Conservation (phyloP, 2,888 invertebrate genomes). For the Cephus rjabovi region DNA sequence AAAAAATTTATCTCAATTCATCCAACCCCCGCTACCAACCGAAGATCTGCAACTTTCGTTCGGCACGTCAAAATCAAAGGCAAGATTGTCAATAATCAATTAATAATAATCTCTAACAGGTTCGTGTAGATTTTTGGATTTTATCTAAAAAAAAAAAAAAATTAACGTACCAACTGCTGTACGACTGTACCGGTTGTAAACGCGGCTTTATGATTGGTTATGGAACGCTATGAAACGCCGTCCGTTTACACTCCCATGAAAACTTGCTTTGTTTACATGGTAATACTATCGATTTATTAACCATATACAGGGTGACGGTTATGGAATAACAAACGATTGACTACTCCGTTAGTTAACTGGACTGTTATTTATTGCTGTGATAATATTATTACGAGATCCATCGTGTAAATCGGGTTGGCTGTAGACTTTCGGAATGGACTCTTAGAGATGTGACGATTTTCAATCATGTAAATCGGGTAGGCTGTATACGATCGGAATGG, state of each 20-base stretch:
- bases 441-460: conserved; percentile 1
- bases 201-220: background rate
- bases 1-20: background rate
- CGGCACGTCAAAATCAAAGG: background rate
- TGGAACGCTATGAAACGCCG: background rate
- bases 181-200: background rate
- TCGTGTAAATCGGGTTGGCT: background rate
- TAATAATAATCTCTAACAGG: background rate
- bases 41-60: background rate
- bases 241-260: background rate
- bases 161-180: too few species aligned
- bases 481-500: conserved; percentile 13
- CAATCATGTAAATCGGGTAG: too few species aligned
- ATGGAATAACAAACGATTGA: background rate
- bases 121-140: background rate
- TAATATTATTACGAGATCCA: background rate
- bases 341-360: background rate
- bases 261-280: background rate
- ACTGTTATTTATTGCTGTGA: background rate
- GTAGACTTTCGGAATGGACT: conserved; percentile 17
- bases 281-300: conserved; percentile 4
- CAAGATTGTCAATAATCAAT: background rate
- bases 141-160: background rate
- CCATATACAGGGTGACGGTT: background rate
- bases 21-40: background rate